Evolutionary conservation across 2,888 invertebrate species (phyloP).

Genomic region (Eupithecia subfuscata): DNA sequence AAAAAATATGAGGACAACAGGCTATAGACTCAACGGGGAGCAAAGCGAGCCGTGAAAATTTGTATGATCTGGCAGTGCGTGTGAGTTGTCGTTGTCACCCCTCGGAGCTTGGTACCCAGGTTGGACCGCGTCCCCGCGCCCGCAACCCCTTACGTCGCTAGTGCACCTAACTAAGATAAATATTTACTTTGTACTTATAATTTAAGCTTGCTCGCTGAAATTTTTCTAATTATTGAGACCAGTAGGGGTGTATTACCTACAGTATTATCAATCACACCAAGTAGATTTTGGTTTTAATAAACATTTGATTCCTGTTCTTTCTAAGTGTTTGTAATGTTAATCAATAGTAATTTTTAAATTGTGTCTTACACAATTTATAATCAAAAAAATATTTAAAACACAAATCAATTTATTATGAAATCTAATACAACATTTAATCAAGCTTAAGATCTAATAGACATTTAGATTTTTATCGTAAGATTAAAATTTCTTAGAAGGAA

Average conservation of each 20-base stretch:
- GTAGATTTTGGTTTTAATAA: background rate
- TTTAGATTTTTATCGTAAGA: slow-evolving; percentile 19
- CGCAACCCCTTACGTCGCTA: too few relatives aligned
- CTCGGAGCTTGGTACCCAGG: too few relatives aligned
- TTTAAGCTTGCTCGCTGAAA: background rate
- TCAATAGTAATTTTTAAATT: background rate
- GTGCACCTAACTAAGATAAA: background rate
- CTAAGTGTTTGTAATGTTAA: background rate
- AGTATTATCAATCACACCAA: background rate
- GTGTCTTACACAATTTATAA: background rate
- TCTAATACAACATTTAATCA: slow-evolving; percentile 63
- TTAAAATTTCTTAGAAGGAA: slow-evolving; percentile 35
- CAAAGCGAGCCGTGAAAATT: too few relatives aligned
- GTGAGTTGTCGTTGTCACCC: too few relatives aligned
- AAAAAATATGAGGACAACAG: too few relatives aligned
- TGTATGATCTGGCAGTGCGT: too few relatives aligned
- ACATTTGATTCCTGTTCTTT: background rate
- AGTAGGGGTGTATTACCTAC: too few relatives aligned
- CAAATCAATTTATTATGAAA: slow-evolving; percentile 69
- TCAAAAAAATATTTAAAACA: slow-evolving; percentile 53
- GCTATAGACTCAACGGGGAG: too few relatives aligned
- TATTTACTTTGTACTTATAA: background rate
- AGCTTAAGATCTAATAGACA: slow-evolving; percentile 37
- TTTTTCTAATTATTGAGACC: background rate
- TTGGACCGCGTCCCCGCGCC: too few relatives aligned